A percentile compares a stretch with the other conserved stretches of the same genome.
Conservation (phyloP, 1,140 invertebrate genomes). For the Colletes latitarsis region DNA sequence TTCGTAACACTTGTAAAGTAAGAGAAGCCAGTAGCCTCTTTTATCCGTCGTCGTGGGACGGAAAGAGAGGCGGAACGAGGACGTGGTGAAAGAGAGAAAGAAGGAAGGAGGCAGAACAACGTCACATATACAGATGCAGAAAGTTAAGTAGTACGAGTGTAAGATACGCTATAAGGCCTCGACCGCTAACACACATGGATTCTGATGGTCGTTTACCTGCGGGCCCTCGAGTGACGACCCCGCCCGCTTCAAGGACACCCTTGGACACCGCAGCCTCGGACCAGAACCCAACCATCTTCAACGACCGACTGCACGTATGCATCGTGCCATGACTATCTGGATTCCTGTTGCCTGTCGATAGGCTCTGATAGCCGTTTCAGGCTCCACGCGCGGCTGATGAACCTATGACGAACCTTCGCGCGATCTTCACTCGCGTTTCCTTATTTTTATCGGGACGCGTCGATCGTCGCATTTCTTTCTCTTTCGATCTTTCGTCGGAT, state of each 20-base stretch:
- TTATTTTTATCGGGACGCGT: not conserved
- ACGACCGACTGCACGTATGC: slow-evolving; percentile 69
- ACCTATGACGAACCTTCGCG: slow-evolving; percentile 24
- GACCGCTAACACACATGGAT: slow-evolving; percentile 71
- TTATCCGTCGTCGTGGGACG: slow-evolving; percentile 25
- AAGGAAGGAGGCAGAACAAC: slow-evolving; percentile 41
- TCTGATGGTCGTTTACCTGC: slow-evolving; percentile 80
- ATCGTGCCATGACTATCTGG: slow-evolving; percentile 67
- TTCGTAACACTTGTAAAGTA: slow-evolving; percentile 65
- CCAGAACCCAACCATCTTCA: slow-evolving; percentile 70
- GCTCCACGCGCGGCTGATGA: slow-evolving; percentile 8
- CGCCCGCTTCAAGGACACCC: slow-evolving; percentile 80
- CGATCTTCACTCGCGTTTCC: not conserved
- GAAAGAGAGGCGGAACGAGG: not conserved
- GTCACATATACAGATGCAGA: slow-evolving; percentile 58
- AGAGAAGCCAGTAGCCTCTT: slow-evolving; percentile 46
- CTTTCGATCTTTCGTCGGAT: not conserved
- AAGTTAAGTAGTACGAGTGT: slow-evolving; percentile 63
- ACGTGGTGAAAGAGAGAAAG: slow-evolving; percentile 11
- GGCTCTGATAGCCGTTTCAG: slow-evolving; percentile 9
- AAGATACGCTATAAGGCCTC: slow-evolving; percentile 61
- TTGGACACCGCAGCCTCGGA: slow-evolving; percentile 71
- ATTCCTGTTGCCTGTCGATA: slow-evolving; percentile 60
- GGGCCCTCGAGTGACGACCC: slow-evolving; percentile 79
- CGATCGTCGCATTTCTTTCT: not conserved